These are phyloP conservation scores for Sesia bembeciformis DNA, from an alignment of 2,888 invertebrate genomes.

Conservation along the genomic window DNA sequence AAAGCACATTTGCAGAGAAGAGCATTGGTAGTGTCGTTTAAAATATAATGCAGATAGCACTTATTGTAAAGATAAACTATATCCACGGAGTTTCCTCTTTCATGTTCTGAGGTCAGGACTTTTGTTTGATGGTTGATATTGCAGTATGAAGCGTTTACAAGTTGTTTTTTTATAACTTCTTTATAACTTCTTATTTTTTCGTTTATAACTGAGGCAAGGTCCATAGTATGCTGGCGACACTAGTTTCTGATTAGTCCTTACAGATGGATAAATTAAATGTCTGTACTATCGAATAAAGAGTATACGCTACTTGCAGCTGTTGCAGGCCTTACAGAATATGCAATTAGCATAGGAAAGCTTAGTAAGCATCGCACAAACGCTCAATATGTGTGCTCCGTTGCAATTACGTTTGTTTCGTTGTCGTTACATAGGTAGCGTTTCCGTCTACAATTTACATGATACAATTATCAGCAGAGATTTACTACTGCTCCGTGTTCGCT, in stretches of 20 bases:
- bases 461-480: too few relatives aligned
- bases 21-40: neutral
- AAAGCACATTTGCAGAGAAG: slow-evolving; percentile 3
- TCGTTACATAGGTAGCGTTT: neutral
- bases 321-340: neutral
- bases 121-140: too few relatives aligned
- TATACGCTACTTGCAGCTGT: neutral
- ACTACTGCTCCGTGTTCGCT: too few relatives aligned
- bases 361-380: neutral
- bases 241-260: neutral
- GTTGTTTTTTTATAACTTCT: too few relatives aligned
- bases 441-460: too few relatives aligned
- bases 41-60: neutral
- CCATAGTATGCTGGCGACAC: neutral
- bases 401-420: neutral
- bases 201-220: too few relatives aligned
- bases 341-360: neutral
- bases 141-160: too few relatives aligned
- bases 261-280: neutral
- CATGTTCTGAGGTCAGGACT: too few relatives aligned
- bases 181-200: too few relatives aligned
- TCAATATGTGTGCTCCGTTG: neutral
- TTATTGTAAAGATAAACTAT: neutral
- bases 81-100: too few relatives aligned
- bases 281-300: neutral